Evolutionary conservation across 2,113 vertebrate species (phyloP).

Genomic region (Promerops cafer): DNA sequence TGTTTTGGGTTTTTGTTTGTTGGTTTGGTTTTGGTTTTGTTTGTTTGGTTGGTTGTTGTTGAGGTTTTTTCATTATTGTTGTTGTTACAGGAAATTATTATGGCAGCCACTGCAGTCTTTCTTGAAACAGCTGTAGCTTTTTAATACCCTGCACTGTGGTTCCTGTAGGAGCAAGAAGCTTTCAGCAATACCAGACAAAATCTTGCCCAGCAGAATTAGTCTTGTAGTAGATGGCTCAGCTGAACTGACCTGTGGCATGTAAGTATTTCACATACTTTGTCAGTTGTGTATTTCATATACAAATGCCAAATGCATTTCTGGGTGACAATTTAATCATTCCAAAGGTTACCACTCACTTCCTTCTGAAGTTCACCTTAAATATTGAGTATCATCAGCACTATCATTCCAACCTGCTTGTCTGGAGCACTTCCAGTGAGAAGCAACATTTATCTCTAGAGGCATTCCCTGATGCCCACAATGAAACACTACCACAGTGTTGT

Average conservation of each 20-base stretch:
- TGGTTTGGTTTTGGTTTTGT: neutral
- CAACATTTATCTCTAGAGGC: neutral
- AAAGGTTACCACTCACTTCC: neutral
- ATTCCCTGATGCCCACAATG: neutral
- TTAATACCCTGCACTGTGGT: neutral
- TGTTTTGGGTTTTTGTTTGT: neutral
- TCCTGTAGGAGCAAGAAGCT: neutral
- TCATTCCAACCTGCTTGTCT: neutral
- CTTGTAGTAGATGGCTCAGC: neutral
- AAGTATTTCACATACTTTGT: neutral
- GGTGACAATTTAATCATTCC: neutral
- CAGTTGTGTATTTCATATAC: neutral
- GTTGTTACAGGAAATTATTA: neutral
- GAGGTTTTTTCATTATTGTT: neutral
- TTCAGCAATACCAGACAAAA: neutral
- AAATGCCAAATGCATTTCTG: neutral
- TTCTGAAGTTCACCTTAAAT: neutral
- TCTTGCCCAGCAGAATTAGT: neutral
- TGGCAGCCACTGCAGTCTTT: neutral
- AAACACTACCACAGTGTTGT: neutral
- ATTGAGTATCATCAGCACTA: neutral
- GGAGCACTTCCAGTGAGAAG: neutral
- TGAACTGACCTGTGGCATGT: neutral
- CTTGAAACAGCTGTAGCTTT: neutral
- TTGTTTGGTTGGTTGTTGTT: neutral